Base-by-base conservation (phyloP, 2,113 vertebrate species). In the Echinops telfairi region DNA sequence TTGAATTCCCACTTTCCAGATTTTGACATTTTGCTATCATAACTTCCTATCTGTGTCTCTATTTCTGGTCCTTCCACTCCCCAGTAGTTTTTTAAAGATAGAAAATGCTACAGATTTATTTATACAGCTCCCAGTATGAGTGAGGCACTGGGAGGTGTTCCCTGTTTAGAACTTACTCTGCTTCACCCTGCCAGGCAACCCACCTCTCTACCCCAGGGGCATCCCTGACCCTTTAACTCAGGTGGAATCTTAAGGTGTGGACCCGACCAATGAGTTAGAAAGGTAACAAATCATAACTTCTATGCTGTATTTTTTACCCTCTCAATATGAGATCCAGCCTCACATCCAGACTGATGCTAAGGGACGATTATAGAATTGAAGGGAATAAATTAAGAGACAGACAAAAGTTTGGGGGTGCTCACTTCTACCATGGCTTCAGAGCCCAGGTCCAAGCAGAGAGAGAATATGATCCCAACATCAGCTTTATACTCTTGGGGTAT, bases 21-120 rank as follows among this genome's bases (percentile, higher is more conserved):
- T 83, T 76, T 78, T 88, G 40, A 58, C 25, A 7, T 85, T 85
- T 71, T 66, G 53, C n/a, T 88, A 1, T 71, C 22, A 38, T 83
- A 23, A 64, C 43, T 82, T 81, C 31, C 3, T 64, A 27, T 62
- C 81, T 15, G 8, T 58, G 17, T 64, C 80, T 93, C 58, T 15
- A n/a, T 60, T 78, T 64, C 47, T 12, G 66, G 12, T 84, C 7
- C n/a, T 9, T 53, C 47, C 47, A 53, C 47, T 53, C 27, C 70
- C 47, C 57, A 36, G 27, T 31, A 27, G 2, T 29, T 19, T 78
- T 81, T 81, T 83, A 33, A 84, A 86, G 71, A 86, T 64, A 31
- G 25, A 29, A 31, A 60, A 33, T 0, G 4, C 29, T 0, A 20
- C 6, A 8, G 31, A 15, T 0, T 1, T 33, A n/a, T 79, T 83